Percentiles rank a stretch among this genome's conserved stretches.
Evolutionary conservation across 2,888 invertebrate genomes (phyloP).

Genomic region (Agrotis exclamationis): DNA sequence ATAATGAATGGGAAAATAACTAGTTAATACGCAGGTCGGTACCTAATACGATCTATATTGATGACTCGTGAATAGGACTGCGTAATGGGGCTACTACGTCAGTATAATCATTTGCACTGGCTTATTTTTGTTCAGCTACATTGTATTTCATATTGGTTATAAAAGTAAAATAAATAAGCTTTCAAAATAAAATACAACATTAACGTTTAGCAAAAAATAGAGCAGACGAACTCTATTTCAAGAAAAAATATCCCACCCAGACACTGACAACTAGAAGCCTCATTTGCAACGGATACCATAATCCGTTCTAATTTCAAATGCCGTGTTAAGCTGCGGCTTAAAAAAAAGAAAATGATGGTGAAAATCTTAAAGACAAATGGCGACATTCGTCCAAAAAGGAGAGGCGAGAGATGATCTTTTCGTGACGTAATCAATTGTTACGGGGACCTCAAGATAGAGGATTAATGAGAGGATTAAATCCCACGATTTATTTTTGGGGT

Average conservation of each 20-base stretch:
- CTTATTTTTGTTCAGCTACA: too few relatives aligned
- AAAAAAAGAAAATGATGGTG: conserved; percentile 34
- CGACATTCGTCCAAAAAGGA: conserved; percentile 45
- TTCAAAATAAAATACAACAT: too few relatives aligned
- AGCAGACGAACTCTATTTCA: neutral
- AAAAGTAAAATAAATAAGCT: too few relatives aligned
- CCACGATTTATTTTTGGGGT: conserved; percentile 65
- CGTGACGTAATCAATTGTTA: conserved; percentile 63
- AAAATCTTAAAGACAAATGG: conserved; percentile 50
- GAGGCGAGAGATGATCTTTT: conserved; percentile 57
- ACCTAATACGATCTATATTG: conserved; percentile 6
- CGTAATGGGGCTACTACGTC: conserved; percentile 5
- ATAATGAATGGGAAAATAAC: conserved; percentile 51
- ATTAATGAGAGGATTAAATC: conserved; percentile 70
- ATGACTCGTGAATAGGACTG: conserved; percentile 5
- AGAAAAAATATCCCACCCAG: too few relatives aligned
- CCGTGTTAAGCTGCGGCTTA: conserved; percentile 40
- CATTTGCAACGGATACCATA: conserved; percentile 31
- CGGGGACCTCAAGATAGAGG: conserved; percentile 57
- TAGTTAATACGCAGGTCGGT: conserved; percentile 31
- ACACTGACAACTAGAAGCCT: conserved; percentile 15
- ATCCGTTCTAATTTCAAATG: conserved; percentile 44
- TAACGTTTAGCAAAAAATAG: neutral
- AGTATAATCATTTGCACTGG: neutral
- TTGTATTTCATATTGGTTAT: too few relatives aligned